Conservation (phyloP, 37 sponge, comb jelly and placozoan species). For the Aplysina aerophoba region DNA sequence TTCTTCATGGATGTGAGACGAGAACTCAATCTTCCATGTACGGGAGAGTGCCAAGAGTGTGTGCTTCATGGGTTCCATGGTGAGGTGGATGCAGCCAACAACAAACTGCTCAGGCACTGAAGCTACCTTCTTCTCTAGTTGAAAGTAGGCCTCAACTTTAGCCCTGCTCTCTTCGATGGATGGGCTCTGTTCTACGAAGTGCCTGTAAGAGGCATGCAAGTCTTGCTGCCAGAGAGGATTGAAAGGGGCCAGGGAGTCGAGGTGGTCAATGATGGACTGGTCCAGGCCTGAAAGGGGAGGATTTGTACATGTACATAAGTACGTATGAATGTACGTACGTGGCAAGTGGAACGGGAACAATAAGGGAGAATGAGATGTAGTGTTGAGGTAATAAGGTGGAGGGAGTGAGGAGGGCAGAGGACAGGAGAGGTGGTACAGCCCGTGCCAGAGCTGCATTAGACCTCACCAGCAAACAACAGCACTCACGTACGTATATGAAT, state of each 20-base stretch:
- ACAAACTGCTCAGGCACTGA: slow-evolving; percentile 47
- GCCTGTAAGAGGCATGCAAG: slow-evolving; percentile 68
- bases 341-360: too few relatives aligned
- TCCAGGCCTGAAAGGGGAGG: not conserved
- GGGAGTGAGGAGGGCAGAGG: too few relatives aligned
- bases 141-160: slow-evolving; percentile 46
- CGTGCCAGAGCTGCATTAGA: too few relatives aligned
- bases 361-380: too few relatives aligned
- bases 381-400: too few relatives aligned
- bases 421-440: too few relatives aligned
- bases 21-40: slow-evolving; percentile 83
- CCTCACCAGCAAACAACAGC: too few relatives aligned
- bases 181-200: slow-evolving; percentile 55
- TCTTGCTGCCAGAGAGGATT: slow-evolving; percentile 85
- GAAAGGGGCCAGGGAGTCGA: slow-evolving; percentile 43
- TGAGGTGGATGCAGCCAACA: slow-evolving; percentile 68
- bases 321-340: too few relatives aligned
- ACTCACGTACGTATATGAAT: too few relatives aligned
- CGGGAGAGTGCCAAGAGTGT: slow-evolving; percentile 64
- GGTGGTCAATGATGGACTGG: slow-evolving; percentile 26
- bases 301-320: not conserved
- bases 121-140: slow-evolving; percentile 59
- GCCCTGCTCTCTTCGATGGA: slow-evolving; percentile 34
- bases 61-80: slow-evolving; percentile 76
- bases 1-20: slow-evolving; percentile 70